A percentile compares a stretch with the other conserved stretches of the same genome.
These are phyloP conservation scores for Xestobium rufovillosum DNA, from an alignment of 2,888 invertebrate species.

Conservation along the genomic window DNA sequence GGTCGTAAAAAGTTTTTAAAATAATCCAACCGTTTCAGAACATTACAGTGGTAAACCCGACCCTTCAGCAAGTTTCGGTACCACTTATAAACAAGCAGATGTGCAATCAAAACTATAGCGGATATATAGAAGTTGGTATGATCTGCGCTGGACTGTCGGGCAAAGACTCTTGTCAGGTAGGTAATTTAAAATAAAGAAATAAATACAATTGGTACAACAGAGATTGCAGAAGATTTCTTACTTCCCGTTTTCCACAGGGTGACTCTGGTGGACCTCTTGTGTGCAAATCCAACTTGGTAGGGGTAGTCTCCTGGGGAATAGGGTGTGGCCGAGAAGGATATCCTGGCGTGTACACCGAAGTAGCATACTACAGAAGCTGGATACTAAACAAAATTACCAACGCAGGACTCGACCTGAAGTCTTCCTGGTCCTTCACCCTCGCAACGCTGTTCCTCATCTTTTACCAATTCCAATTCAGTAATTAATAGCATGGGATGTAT, in stretches of 20 bases:
- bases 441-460: too few species aligned
- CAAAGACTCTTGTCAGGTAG: background rate
- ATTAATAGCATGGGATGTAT: too few species aligned
- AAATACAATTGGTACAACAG: too few species aligned
- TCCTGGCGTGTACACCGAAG: conserved; percentile 38
- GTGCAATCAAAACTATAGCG: background rate
- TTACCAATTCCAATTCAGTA: too few species aligned
- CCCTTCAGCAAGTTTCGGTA: background rate
- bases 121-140: background rate
- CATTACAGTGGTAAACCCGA: too few species aligned
- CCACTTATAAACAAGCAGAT: background rate
- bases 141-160: background rate
- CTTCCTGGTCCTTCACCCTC: too few species aligned
- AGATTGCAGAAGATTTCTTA: too few species aligned
- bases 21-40: too few species aligned
- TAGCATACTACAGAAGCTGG: too few species aligned
- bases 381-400: too few species aligned
- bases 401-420: too few species aligned
- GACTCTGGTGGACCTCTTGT: conserved; percentile 42
- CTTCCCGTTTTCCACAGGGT: conserved; percentile 33
- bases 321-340: conserved; percentile 35
- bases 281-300: conserved; percentile 37
- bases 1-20: too few species aligned
- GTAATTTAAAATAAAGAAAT: background rate
- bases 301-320: conserved; percentile 42